phyloP scores from a whole-genome alignment of 1,140 invertebrate genomes.

The Metopolophium dirhodum region DNA sequence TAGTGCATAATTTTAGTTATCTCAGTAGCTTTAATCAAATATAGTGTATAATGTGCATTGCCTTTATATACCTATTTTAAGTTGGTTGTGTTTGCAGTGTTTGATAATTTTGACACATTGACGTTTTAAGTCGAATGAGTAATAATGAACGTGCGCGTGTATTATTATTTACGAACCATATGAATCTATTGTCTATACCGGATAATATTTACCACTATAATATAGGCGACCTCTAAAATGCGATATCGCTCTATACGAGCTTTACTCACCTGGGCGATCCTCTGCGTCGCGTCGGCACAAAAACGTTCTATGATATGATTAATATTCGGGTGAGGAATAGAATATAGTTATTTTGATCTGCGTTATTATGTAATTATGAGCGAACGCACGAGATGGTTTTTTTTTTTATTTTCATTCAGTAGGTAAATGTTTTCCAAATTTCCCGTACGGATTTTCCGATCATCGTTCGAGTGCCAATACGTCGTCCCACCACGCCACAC shows the following conservation, averaged over 20 bases:
- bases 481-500: neutral
- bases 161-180: neutral
- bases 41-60: no score
- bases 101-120: neutral
- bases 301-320: neutral
- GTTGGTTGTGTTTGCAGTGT: neutral
- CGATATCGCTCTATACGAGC: neutral
- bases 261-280: neutral
- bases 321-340: neutral
- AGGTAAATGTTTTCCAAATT: neutral
- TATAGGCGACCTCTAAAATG: neutral
- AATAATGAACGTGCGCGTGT: neutral
- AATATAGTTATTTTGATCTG: neutral
- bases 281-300: no score
- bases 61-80: neutral
- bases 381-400: neutral
- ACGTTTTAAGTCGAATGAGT: neutral
- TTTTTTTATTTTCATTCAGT: no score
- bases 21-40: neutral
- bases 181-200: no score
- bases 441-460: neutral
- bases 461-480: neutral
- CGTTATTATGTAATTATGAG: neutral
- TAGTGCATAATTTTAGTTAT: neutral
- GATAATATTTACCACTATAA: neutral